These are phyloP conservation scores for Eueides isabella DNA, from an alignment of 1,140 invertebrate species.

Conservation along the genomic window DNA sequence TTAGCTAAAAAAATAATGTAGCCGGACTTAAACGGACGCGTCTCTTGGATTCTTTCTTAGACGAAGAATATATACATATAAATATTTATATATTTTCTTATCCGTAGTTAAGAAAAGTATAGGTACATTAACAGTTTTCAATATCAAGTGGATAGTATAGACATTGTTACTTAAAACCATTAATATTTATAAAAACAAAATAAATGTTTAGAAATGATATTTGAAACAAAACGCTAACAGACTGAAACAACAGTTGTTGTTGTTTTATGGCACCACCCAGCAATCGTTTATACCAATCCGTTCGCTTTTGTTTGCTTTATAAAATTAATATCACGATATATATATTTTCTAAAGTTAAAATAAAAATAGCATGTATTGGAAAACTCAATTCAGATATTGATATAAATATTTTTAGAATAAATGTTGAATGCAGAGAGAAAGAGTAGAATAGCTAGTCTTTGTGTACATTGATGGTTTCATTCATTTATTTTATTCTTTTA, in stretches of 20 bases:
- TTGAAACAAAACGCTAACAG: neutral
- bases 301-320: neutral
- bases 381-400: neutral
- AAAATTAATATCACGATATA: constrained; percentile 2
- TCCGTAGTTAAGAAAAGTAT: no score
- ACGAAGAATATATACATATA: no score
- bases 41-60: no score
- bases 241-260: neutral
- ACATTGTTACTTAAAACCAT: neutral
- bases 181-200: constrained; percentile 1
- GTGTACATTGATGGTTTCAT: no score
- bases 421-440: neutral
- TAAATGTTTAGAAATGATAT: constrained; percentile 10
- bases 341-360: neutral
- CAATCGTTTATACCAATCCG: neutral
- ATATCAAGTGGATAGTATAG: neutral
- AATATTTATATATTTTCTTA: no score
- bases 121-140: no score
- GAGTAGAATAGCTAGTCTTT: no score
- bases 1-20: no score
- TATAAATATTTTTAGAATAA: neutral
- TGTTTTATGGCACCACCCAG: neutral
- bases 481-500: no score
- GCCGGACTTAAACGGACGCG: no score
- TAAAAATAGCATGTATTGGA: neutral